Evolutionary conservation across 2,888 invertebrate species (phyloP).

Genomic region (Mellilla xanthometata): DNA sequence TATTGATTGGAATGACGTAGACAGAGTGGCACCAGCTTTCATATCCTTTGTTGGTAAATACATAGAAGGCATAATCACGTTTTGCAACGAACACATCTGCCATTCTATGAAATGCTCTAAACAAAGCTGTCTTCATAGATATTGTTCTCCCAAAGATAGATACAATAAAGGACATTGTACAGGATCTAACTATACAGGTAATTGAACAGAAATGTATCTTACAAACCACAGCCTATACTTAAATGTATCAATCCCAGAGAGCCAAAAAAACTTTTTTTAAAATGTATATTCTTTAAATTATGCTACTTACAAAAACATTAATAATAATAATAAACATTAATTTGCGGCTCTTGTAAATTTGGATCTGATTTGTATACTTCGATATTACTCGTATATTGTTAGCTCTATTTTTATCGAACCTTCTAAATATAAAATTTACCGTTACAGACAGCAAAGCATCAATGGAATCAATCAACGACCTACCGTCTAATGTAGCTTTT

Average conservation of each 20-base stretch:
- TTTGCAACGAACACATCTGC: slow-evolving; percentile 64
- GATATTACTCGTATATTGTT: too few species aligned
- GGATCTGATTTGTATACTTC: too few species aligned
- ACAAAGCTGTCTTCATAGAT: slow-evolving; percentile 62
- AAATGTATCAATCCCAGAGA: too few species aligned
- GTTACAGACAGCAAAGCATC: slow-evolving; percentile 66
- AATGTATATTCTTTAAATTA: too few species aligned
- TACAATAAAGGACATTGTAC: slow-evolving; percentile 65
- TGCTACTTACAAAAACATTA: too few species aligned
- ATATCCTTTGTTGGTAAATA: slow-evolving; percentile 74
- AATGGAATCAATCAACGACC: slow-evolving; percentile 69
- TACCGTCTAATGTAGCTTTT: slow-evolving; percentile 66
- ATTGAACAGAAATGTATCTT: slow-evolving; percentile 9
- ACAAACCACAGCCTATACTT: too few species aligned
- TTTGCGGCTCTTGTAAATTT: too few species aligned
- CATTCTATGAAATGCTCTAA: slow-evolving; percentile 71
- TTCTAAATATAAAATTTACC: slow-evolving; percentile 2
- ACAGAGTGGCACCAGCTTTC: slow-evolving; percentile 64
- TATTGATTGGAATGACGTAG: slow-evolving; percentile 68
- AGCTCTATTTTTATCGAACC: too few species aligned
- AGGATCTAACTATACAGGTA: slow-evolving; percentile 62
- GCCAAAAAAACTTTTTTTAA: too few species aligned
- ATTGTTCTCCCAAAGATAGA: slow-evolving; percentile 56
- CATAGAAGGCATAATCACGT: slow-evolving; percentile 64
- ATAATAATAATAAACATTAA: too few species aligned